Evolutionary conservation across 2,113 vertebrate genomes (phyloP).

Genomic region (Rhinolophus sinicus): DNA sequence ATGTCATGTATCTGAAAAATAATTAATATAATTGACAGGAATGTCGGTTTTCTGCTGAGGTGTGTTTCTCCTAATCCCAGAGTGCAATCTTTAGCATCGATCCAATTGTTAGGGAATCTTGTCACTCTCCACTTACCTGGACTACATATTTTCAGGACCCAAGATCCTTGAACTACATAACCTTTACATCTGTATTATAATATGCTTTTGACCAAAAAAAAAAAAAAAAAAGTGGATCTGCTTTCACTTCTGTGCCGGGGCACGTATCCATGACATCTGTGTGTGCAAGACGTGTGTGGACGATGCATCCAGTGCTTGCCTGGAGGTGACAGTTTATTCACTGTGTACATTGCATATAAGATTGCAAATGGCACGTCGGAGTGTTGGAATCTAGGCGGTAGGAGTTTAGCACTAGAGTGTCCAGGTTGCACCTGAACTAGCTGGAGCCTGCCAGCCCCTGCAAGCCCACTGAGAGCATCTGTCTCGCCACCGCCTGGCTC

Average conservation of each 20-base stretch:
- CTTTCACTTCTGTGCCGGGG: not conserved
- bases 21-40: constrained; percentile 69
- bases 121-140: constrained; percentile 42
- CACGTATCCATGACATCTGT: not conserved
- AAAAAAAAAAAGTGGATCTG: not conserved
- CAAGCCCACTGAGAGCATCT: constrained; percentile 92
- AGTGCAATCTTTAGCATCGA: constrained; percentile 72
- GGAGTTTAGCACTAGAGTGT: constrained; percentile 86
- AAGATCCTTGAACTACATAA: not conserved
- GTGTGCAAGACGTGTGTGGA: not conserved
- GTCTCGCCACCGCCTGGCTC: constrained; percentile 89
- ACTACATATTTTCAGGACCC: not conserved
- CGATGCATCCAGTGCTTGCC: not conserved
- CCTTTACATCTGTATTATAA: not conserved
- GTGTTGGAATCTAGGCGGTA: constrained; percentile 86
- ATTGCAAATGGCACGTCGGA: constrained; percentile 81
- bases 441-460: constrained; percentile 89
- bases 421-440: constrained; percentile 89
- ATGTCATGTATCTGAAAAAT: constrained; percentile 74
- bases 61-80: constrained; percentile 72
- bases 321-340: constrained; percentile 78
- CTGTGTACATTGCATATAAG: constrained; percentile 82
- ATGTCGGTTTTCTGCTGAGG: constrained; percentile 67
- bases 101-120: constrained; percentile 58
- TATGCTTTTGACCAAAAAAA: not conserved